Conservation (phyloP, 2,888 invertebrate species). For the Pharmacophagus antenor region DNA sequence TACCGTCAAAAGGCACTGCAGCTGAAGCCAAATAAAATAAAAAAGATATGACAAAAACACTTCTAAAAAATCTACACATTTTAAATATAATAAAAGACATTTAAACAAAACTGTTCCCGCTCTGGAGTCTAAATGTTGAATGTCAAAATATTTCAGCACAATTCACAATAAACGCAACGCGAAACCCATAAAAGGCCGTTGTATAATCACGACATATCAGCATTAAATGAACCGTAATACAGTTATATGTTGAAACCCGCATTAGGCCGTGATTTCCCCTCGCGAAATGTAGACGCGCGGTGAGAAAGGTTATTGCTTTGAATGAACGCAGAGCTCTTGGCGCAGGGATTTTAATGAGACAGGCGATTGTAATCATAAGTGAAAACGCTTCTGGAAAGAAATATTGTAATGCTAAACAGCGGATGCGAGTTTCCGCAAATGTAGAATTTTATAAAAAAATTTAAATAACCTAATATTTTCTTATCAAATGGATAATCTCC, state of each 20-base stretch:
- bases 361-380: constrained; percentile 12
- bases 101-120: background rate
- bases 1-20: background rate
- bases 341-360: constrained; percentile 6
- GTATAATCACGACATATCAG: constrained; percentile 27
- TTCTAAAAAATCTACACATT: constrained; percentile 7
- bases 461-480: too few species aligned
- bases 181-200: constrained; percentile 14
- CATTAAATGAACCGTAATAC: constrained; percentile 23
- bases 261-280: constrained; percentile 1
- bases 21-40: background rate
- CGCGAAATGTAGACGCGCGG: constrained; percentile 6
- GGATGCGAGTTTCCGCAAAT: background rate
- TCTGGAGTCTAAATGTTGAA: constrained; percentile 20
- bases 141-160: constrained; percentile 25
- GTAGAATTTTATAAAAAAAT: background rate
- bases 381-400: background rate
- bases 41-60: constrained; percentile 2
- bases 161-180: background rate
- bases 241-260: constrained; percentile 23
- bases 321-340: constrained; percentile 3
- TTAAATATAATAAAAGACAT: background rate
- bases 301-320: constrained; percentile 16
- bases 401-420: background rate
- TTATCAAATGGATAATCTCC: too few species aligned